Percentiles rank a stretch among this genome's conserved stretches.
Conservation (phyloP, 2,797 vertebrate genomes). For the Urosaurus nigricauda region DNA sequence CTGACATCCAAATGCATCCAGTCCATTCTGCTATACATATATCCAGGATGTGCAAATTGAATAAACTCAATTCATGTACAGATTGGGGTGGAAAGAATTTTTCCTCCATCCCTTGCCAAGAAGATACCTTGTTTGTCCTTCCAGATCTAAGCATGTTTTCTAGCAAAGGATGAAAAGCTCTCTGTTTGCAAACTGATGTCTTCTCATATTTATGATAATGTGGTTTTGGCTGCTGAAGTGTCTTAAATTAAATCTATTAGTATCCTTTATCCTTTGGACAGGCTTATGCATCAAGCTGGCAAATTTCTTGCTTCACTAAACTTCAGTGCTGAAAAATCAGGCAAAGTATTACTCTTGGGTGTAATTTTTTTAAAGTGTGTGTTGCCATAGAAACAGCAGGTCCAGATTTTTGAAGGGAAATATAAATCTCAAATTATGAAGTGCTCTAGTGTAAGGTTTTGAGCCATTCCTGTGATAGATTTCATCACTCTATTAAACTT, state of each 20-base stretch:
- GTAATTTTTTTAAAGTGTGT: conserved; percentile 27
- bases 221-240: conserved; percentile 16
- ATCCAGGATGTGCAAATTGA: neutral
- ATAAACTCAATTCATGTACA: neutral
- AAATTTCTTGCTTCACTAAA: conserved; percentile 50
- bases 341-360: neutral
- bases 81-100: neutral
- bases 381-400: conserved; percentile 26
- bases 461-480: conserved; percentile 21
- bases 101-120: neutral
- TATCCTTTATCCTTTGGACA: conserved; percentile 35
- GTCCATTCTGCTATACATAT: neutral
- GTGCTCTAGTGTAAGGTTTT: neutral
- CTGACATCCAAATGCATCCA: no score
- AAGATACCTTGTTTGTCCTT: neutral
- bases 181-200: neutral
- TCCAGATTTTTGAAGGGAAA: conserved; percentile 24
- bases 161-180: conserved; percentile 26
- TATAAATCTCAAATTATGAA: conserved; percentile 11
- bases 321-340: conserved; percentile 24
- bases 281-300: conserved; percentile 17
- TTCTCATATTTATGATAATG: conserved; percentile 24
- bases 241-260: conserved; percentile 16
- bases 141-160: neutral
- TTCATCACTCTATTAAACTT: neutral